Evolutionary conservation across 1,140 invertebrate genomes (phyloP).

Genomic region (Paralvinella palmiformis): DNA sequence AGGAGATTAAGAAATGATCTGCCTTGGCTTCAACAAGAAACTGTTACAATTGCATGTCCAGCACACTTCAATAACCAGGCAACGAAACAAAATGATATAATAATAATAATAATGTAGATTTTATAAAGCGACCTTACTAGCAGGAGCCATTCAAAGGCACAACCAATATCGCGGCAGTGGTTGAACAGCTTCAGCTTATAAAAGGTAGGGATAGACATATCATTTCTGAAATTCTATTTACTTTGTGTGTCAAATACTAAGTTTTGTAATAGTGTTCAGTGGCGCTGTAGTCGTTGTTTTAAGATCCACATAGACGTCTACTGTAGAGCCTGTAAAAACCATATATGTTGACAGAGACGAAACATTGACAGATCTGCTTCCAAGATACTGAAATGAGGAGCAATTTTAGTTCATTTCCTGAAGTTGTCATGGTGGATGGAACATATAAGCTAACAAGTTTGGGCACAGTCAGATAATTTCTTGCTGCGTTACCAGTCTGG

Average conservation of each 20-base stretch:
- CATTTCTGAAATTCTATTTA: background rate
- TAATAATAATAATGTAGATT: too few relatives aligned
- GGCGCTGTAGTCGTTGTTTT: too few relatives aligned
- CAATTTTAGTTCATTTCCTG: background rate
- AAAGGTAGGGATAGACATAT: background rate
- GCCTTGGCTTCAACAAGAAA: background rate
- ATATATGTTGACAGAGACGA: background rate
- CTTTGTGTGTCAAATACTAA: too few relatives aligned
- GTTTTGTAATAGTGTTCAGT: too few relatives aligned
- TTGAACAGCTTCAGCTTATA: constrained; percentile 2
- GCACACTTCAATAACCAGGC: background rate
- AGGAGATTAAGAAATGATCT: background rate
- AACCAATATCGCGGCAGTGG: background rate
- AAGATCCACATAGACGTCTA: background rate
- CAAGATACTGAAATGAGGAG: constrained; percentile 5
- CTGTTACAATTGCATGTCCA: background rate
- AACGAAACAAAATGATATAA: too few relatives aligned
- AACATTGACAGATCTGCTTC: background rate
- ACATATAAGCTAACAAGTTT: constrained; percentile 1
- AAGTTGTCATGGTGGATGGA: constrained; percentile 4
- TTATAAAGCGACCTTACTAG: too few relatives aligned
- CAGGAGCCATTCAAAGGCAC: too few relatives aligned
- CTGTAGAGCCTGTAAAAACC: background rate
- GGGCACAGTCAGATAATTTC: constrained; percentile 1
- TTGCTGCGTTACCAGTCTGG: background rate